These are phyloP conservation scores for Pararge aegeria DNA, from an alignment of 1,140 invertebrate species.

Conservation along the genomic window DNA sequence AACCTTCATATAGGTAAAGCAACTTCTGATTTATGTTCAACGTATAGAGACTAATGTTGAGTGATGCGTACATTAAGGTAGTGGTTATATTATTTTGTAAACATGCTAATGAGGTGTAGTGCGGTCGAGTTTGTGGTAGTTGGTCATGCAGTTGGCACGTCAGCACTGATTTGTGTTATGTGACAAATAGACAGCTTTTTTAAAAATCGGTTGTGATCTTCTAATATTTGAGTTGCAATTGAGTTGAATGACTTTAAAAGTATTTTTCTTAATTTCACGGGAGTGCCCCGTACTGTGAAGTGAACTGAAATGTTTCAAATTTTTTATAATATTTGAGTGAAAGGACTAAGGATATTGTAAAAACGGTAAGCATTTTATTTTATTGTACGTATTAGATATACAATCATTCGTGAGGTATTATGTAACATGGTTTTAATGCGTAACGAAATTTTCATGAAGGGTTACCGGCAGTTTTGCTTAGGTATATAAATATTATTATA, in stretches of 20 bases:
- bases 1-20: slow-evolving; percentile 25
- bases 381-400: no score
- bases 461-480: no score
- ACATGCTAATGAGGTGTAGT: slow-evolving; percentile 72
- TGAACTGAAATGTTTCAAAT: slow-evolving; percentile 33
- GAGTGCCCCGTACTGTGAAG: slow-evolving; percentile 25
- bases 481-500: no score
- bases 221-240: neutral
- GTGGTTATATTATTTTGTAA: slow-evolving; percentile 68
- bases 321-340: slow-evolving; percentile 18
- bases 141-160: slow-evolving; percentile 71
- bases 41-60: slow-evolving; percentile 35
- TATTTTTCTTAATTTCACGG: neutral
- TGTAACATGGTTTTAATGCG: no score
- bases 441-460: no score
- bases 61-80: slow-evolving; percentile 24
- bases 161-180: slow-evolving; percentile 65
- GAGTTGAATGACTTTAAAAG: neutral
- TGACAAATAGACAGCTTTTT: slow-evolving; percentile 46
- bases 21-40: slow-evolving; percentile 32
- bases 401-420: no score
- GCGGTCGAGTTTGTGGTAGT: slow-evolving; percentile 73
- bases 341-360: slow-evolving; percentile 6
- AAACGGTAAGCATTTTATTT: slow-evolving; percentile 14
- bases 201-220: slow-evolving; percentile 9